Base-by-base conservation (phyloP, 2,888 invertebrate species). In the Nomada fucata region DNA sequence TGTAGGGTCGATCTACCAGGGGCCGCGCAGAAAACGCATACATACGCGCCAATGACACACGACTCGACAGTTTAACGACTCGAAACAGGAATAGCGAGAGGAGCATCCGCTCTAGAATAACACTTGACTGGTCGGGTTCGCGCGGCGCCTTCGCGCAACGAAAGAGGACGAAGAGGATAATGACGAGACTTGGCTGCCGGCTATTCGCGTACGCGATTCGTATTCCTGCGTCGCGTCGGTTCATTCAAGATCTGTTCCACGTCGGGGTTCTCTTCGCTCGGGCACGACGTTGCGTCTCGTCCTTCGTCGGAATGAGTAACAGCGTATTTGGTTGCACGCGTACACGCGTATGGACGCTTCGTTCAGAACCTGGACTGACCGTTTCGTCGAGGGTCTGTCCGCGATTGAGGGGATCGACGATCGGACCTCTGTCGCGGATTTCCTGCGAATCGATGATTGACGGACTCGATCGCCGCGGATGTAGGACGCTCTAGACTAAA, bases 1-100 rank as follows among this genome's bases (percentile, higher is more conserved):
- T 26, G 70, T 10, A 29, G 52, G 52, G 52, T 36, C 29, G 71
- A 70, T 57, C 67, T 26, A 29, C 57, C 68, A 75, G 68, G 84
- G 82, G 76, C 68, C 84, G 74, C 75, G 57, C 77, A 68, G 15
- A 13, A 15, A 47, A 47, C 4, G 47, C 47, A n/a, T 15, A 47
- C 15, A 15, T 0, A 76, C 73, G 29, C 70, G 29, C 68, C 73
- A 84, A 87, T 83, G 86, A 84, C 87, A 85, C 85, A 83, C 82
- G 84, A 74, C 84, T 82, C 80, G 89, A 84, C 88, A 76, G 86
- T 87, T 90, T 90, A 89, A 90, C 86, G 89, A 90, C 90, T 87
- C 84, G 84, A 88, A 61, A 86, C 81, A 86, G 81, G 82, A 90
- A 85, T 83, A 90, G 76, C 84, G 79, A 81, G 84, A 84, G 60